A percentile compares a stretch with the other conserved stretches of the same genome.
Conservation (phyloP, 2,888 invertebrate species). For the Lasius fuliginosus region DNA sequence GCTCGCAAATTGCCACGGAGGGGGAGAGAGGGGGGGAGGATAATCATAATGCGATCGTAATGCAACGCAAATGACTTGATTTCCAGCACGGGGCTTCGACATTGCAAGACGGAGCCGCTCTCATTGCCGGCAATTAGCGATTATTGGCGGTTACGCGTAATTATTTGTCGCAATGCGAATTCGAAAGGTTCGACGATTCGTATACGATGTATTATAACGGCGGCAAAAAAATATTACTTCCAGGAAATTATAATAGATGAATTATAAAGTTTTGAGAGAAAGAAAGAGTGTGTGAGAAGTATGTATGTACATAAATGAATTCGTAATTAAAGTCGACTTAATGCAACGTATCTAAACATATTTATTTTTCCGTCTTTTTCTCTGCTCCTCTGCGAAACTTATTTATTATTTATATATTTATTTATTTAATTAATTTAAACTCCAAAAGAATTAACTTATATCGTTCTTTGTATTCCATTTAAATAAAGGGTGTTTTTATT, state of each 20-base stretch:
- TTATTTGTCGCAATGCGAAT: slow-evolving; percentile 65
- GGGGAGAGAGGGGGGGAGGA: not conserved
- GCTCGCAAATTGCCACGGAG: slow-evolving; percentile 74
- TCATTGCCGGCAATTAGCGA: slow-evolving; percentile 74
- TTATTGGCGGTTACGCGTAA: slow-evolving; percentile 74
- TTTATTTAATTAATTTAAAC: not conserved
- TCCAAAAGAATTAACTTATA: not conserved
- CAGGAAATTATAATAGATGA: not conserved
- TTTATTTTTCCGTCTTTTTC: too few relatives aligned
- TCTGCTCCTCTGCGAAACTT: not conserved
- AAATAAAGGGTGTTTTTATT: not conserved
- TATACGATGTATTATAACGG: not conserved
- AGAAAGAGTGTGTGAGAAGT: not conserved
- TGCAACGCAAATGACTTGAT: slow-evolving; percentile 77
- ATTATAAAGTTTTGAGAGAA: not conserved
- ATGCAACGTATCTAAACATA: not conserved
- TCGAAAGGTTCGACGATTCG: slow-evolving; percentile 31
- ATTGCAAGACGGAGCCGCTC: slow-evolving; percentile 69
- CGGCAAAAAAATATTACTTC: not conserved
- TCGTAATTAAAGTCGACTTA: not conserved
- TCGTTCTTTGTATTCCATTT: not conserved
- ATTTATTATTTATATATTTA: not conserved
- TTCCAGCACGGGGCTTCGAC: slow-evolving; percentile 65
- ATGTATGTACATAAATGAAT: not conserved
- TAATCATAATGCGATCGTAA: slow-evolving; percentile 78